Conservation (phyloP, 1,140 invertebrate genomes). For the Ceratitis capitata region DNA sequence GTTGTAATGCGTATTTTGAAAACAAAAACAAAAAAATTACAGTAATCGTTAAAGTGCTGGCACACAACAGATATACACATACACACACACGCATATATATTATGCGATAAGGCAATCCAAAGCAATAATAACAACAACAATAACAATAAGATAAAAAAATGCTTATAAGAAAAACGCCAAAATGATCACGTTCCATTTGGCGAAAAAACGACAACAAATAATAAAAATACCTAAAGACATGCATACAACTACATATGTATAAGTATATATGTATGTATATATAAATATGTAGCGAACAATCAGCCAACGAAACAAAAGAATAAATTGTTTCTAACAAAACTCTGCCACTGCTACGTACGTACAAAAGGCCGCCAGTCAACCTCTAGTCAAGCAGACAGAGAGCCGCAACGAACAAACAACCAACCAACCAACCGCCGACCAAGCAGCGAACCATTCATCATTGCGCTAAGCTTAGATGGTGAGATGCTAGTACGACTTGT, state of each 20-base stretch:
- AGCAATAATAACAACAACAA: too few relatives aligned
- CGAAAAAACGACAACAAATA: slow-evolving; percentile 42
- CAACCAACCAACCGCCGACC: background rate
- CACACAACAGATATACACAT: slow-evolving; percentile 31
- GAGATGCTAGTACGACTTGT: background rate
- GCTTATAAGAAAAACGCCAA: slow-evolving; percentile 50
- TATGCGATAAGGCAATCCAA: slow-evolving; percentile 51
- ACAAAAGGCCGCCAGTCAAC: slow-evolving; percentile 12
- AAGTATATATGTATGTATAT: background rate
- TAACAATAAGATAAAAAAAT: too few relatives aligned
- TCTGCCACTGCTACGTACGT: background rate
- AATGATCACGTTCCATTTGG: slow-evolving; percentile 46
- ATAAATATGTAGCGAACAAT: background rate
- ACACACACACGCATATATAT: too few relatives aligned
- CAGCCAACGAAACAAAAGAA: background rate
- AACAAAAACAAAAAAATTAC: background rate
- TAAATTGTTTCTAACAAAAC: slow-evolving; percentile 8
- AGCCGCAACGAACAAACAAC: background rate
- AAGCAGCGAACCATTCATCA: slow-evolving; percentile 13
- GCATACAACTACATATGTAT: background rate
- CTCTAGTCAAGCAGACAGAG: background rate
- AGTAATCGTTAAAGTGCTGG: background rate
- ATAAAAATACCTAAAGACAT: background rate
- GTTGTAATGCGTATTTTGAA: slow-evolving; percentile 4
- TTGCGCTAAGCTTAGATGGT: background rate